Conservation (phyloP, 2,888 invertebrate genomes). For the Phoenoteleia sp. region DNA sequence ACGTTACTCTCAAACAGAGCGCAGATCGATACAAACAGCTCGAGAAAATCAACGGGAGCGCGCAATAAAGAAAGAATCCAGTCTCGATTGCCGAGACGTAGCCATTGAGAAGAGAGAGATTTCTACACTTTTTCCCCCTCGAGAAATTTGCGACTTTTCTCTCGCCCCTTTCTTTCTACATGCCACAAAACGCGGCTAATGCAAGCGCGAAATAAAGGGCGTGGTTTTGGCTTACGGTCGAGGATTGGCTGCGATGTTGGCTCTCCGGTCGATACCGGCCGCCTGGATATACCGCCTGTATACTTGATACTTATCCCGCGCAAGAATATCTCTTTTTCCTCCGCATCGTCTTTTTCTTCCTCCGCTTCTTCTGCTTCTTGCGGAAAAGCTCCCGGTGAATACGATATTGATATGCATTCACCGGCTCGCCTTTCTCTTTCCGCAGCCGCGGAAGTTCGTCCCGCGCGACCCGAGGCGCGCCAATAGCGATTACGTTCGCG, state of each 20-base stretch:
- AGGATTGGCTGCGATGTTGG: conserved; percentile 86
- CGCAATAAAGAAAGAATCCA: conserved; percentile 63
- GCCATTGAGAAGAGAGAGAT: conserved; percentile 70
- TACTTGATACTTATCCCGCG: conserved; percentile 83
- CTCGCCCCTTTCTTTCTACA: conserved; percentile 64
- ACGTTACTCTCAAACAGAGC: conserved; percentile 25
- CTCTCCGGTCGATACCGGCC: conserved; percentile 86
- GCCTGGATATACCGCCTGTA: conserved; percentile 83
- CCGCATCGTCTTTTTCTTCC: conserved; percentile 51
- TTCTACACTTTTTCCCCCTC: conserved; percentile 61
- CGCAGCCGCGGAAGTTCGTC: conserved; percentile 12
- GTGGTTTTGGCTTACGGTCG: conserved; percentile 86
- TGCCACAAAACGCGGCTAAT: conserved; percentile 83
- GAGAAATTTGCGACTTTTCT: conserved; percentile 68
- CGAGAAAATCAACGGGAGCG: conserved; percentile 61
- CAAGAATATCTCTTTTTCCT: conserved; percentile 69
- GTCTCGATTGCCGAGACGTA: conserved; percentile 67
- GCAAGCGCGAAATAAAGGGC: conserved; percentile 86
- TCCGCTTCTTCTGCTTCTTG: conserved; percentile 5
- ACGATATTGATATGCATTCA: conserved; percentile 66
- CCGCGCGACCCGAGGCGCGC: conserved; percentile 32
- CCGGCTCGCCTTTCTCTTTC: conserved; percentile 49
- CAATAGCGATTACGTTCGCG: conserved; percentile 60
- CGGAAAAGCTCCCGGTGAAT: conserved; percentile 38
- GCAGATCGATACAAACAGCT: conserved; percentile 68